Conservation (phyloP, 2,113 vertebrate species). For the Hemiprocne comata region DNA sequence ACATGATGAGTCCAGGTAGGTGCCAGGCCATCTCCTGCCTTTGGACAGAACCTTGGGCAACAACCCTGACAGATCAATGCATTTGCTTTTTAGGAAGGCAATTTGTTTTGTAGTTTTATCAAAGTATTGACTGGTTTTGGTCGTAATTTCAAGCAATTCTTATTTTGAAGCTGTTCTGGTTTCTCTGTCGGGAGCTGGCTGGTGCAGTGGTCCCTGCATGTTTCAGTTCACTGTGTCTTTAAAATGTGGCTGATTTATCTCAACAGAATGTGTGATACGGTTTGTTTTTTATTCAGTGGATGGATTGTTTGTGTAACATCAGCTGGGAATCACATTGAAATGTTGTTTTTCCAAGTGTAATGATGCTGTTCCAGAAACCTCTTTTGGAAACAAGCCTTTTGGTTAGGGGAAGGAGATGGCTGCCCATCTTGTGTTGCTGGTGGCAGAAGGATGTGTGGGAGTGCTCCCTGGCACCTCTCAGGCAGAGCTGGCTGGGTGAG, state of each 20-base stretch:
- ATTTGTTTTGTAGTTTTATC: neutral
- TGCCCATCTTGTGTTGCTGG: rapidly evolving
- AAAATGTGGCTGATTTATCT: neutral
- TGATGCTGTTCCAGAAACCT: neutral
- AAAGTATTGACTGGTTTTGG: neutral
- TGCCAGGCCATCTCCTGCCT: neutral
- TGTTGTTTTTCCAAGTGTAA: neutral
- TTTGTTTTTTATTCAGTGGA: neutral
- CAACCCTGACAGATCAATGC: neutral
- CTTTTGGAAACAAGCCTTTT: neutral
- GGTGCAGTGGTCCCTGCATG: rapidly evolving
- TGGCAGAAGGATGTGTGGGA: rapidly evolving
- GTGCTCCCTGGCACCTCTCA: neutral
- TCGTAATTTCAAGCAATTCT: neutral
- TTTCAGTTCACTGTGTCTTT: rapidly evolving
- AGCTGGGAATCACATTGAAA: neutral
- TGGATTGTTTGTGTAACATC: neutral
- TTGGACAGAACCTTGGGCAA: neutral
- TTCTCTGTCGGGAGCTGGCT: neutral
- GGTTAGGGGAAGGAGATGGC: rapidly evolving
- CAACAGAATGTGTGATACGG: rapidly evolving
- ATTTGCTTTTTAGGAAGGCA: neutral
- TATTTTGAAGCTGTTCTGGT: neutral
- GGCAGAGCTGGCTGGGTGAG: neutral
- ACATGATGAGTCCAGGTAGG: neutral